These are phyloP conservation scores for Epinotia nisella DNA, from an alignment of 2,888 invertebrate genomes.

Conservation along the genomic window DNA sequence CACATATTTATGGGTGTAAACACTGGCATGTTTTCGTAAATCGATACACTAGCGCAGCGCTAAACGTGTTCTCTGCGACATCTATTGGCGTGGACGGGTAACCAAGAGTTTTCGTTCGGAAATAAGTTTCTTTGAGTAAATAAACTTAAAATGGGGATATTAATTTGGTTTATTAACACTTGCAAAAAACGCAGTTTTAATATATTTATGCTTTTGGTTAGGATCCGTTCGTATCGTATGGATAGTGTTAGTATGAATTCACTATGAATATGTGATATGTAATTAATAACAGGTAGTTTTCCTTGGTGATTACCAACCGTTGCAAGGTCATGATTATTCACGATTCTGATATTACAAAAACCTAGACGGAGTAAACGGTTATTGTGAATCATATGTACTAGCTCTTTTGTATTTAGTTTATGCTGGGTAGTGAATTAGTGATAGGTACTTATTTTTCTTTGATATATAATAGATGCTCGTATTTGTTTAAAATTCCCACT, in stretches of 20 bases:
- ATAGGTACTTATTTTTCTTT: background rate
- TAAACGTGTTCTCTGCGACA: conserved; percentile 67
- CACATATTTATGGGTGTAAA: conserved; percentile 69
- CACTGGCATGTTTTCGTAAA: conserved; percentile 66
- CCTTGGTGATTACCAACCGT: background rate
- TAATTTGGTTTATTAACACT: background rate
- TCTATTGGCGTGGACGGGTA: conserved; percentile 57
- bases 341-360: conserved; percentile 18
- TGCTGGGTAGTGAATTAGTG: background rate
- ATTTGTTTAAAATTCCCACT: background rate
- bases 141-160: background rate
- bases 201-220: background rate
- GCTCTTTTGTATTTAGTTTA: background rate
- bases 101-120: conserved; percentile 39
- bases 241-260: background rate
- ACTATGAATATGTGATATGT: background rate
- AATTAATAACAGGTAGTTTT: background rate
- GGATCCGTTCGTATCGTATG: background rate
- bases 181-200: background rate
- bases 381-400: background rate
- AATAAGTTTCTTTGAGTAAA: conserved; percentile 25
- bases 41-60: conserved; percentile 82
- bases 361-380: too few relatives aligned
- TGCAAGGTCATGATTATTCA: background rate
- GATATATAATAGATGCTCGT: background rate